Conservation (phyloP, 2,113 vertebrate species). For the Oceanites oceanicus region DNA sequence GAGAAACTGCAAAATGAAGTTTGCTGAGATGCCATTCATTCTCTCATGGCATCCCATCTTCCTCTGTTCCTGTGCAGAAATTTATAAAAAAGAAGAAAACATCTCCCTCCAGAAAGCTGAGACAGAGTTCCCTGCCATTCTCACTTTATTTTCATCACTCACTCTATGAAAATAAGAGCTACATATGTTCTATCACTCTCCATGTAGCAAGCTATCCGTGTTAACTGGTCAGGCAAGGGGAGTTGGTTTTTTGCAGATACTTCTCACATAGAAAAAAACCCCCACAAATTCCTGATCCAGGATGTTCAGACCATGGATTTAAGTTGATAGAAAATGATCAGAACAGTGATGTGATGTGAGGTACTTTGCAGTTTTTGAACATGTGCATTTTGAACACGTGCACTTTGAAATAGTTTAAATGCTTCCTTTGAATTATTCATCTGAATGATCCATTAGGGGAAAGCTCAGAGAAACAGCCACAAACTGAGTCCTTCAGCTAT, state of each 20-base stretch:
- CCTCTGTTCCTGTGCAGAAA: background rate
- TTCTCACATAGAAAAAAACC: background rate
- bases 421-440: conserved; percentile 45
- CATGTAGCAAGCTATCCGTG: background rate
- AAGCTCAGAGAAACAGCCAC: conserved; percentile 26
- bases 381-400: background rate
- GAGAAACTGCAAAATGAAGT: background rate
- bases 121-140: background rate
- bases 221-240: background rate
- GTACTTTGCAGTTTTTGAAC: background rate
- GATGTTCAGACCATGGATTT: background rate
- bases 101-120: background rate
- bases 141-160: background rate
- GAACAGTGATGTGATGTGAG: background rate
- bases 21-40: background rate
- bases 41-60: background rate
- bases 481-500: conserved; percentile 34
- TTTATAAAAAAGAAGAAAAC: background rate
- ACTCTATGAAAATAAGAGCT: background rate
- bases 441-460: conserved; percentile 28
- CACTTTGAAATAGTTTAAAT: conserved; percentile 41
- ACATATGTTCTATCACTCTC: background rate
- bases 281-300: background rate
- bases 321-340: background rate
- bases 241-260: background rate